Percentiles rank a stretch among this genome's conserved stretches.
phyloP scores from a whole-genome alignment of 1,140 invertebrate species.

The Heliconius congener region DNA sequence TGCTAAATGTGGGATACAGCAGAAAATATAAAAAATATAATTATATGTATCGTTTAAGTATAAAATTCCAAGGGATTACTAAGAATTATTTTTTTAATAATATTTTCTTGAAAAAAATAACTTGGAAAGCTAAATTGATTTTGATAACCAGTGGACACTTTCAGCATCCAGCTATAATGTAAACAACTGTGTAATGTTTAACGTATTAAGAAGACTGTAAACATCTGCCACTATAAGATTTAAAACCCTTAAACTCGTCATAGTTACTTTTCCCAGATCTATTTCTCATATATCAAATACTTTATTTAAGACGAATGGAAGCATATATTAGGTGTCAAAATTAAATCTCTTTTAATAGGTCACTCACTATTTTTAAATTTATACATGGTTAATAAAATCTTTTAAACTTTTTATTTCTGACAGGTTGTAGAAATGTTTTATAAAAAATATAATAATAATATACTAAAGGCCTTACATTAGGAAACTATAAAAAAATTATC shows the following conservation, averaged over 20 bases:
- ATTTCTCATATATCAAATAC: constrained; percentile 28
- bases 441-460: neutral
- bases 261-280: constrained; percentile 27
- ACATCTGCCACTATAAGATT: constrained; percentile 57
- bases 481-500: too few species aligned
- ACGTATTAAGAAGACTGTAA: constrained; percentile 53
- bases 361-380: neutral
- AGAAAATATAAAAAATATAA: too few species aligned
- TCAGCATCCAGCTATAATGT: constrained; percentile 45
- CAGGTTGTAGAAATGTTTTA: neutral
- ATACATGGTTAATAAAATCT: neutral
- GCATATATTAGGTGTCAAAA: neutral
- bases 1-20: too few species aligned
- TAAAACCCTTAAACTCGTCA: constrained; percentile 51
- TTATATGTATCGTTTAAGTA: too few species aligned
- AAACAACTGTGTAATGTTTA: constrained; percentile 63
- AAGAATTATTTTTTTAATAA: too few species aligned
- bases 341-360: neutral
- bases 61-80: too few species aligned
- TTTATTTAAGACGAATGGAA: constrained; percentile 26
- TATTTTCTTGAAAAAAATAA: neutral
- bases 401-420: neutral
- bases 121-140: neutral
- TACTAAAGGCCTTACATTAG: neutral
- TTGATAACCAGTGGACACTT: constrained; percentile 33